Evolutionary conservation across 2,113 vertebrate species (phyloP).

Genomic region (Prochilodus magdalenae): DNA sequence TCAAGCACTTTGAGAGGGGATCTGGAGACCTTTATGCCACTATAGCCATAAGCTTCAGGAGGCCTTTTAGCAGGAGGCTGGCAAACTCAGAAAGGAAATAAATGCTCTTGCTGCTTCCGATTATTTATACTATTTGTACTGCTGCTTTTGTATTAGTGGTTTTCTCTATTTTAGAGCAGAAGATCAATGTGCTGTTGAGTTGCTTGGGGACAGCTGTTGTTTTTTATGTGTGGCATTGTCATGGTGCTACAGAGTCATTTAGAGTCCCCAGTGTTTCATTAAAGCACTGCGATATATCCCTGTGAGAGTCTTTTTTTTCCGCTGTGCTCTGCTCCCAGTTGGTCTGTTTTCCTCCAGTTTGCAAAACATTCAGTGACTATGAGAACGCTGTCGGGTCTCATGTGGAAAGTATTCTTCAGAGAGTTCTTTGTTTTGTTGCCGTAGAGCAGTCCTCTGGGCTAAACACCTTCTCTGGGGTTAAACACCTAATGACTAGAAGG

Average conservation of each 20-base stretch:
- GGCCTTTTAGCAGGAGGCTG: neutral
- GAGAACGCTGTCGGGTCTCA: constrained; percentile 9
- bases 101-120: neutral
- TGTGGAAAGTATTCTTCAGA: neutral
- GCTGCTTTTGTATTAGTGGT: constrained; percentile 19
- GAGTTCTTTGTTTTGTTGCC: neutral
- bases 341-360: constrained; percentile 12
- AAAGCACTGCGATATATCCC: constrained; percentile 38
- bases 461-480: constrained; percentile 4
- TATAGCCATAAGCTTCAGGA: neutral
- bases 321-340: constrained; percentile 10
- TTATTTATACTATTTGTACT: constrained; percentile 3
- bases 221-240: constrained; percentile 39
- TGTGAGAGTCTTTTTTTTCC: constrained; percentile 31
- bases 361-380: constrained; percentile 40
- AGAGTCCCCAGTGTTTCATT: constrained; percentile 49
- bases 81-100: neutral
- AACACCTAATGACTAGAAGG: neutral
- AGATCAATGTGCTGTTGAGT: neutral
- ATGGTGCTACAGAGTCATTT: constrained; percentile 8
- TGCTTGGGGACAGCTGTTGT: constrained; percentile 35
- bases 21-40: neutral
- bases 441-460: neutral
- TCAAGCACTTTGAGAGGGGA: constrained; percentile 1
- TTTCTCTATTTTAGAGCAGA: neutral